Evolutionary conservation across 2,888 invertebrate species (phyloP).

Genomic region (Chymomyza fuscimana): DNA sequence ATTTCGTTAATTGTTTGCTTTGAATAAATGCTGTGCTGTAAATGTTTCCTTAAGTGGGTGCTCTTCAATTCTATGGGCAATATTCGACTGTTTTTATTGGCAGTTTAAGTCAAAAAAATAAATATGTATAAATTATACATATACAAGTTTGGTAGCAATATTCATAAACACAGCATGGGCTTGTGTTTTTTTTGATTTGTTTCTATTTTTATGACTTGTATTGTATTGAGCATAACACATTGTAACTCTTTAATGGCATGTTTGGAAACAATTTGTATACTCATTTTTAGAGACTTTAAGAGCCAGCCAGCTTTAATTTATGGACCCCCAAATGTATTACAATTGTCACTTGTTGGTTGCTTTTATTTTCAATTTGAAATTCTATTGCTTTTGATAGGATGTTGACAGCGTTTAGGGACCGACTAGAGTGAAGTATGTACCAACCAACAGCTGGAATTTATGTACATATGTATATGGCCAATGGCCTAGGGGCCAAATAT

Average conservation of each 20-base stretch:
- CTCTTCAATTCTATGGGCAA: background rate
- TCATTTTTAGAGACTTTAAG: background rate
- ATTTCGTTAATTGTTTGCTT: slow-evolving; percentile 1
- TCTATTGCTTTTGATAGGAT: background rate
- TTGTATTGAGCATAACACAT: background rate
- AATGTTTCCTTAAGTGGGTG: background rate
- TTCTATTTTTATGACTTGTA: background rate
- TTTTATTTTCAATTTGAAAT: background rate
- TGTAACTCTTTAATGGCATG: background rate
- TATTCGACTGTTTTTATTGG: background rate
- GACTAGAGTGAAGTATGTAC: background rate
- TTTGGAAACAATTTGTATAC: background rate
- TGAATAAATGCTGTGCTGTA: background rate
- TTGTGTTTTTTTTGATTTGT: background rate
- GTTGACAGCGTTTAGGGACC: background rate
- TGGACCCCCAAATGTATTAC: no score
- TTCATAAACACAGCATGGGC: no score
- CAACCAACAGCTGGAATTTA: background rate
- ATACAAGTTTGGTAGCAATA: no score
- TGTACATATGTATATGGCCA: background rate
- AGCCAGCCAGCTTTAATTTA: background rate
- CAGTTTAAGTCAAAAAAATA: background rate
- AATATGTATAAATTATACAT: no score
- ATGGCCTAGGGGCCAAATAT: background rate
- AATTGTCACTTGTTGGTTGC: background rate